phyloP scores from a whole-genome alignment of 1,140 invertebrate genomes.

The Drosophila lacteicornis region DNA sequence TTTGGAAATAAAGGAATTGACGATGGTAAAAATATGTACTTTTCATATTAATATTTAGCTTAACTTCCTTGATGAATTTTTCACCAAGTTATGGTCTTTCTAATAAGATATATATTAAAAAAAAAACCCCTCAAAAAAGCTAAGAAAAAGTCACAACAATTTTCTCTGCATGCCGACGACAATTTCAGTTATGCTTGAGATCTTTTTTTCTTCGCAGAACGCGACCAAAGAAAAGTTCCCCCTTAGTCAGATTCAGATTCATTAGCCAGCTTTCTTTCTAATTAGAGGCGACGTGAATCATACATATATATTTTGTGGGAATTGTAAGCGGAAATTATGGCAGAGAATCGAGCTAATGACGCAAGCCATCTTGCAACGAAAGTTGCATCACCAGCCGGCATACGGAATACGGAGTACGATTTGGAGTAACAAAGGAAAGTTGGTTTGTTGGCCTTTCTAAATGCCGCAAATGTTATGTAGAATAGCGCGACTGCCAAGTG shows the following conservation, averaged over 20 bases:
- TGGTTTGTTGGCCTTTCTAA: slow-evolving; percentile 78
- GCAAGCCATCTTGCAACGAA: slow-evolving; percentile 59
- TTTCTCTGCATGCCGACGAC: slow-evolving; percentile 5
- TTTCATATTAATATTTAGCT: neutral
- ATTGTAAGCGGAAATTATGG: slow-evolving; percentile 4
- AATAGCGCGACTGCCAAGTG: slow-evolving; percentile 61
- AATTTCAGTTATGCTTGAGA: slow-evolving; percentile 3
- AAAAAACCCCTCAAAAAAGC: neutral
- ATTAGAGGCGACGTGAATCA: slow-evolving; percentile 36
- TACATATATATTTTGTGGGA: slow-evolving; percentile 41
- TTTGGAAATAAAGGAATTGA: too few species aligned
- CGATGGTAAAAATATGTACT: neutral
- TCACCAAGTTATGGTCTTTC: too few species aligned
- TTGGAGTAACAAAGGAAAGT: slow-evolving; percentile 63
- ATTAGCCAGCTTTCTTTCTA: slow-evolving; percentile 33
- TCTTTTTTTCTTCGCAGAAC: slow-evolving; percentile 2
- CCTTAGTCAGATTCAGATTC: slow-evolving; percentile 17
- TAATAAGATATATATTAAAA: neutral
- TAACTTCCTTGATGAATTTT: too few species aligned
- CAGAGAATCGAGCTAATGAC: slow-evolving; percentile 53
- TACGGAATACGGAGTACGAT: neutral
- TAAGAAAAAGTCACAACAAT: neutral
- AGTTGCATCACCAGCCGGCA: slow-evolving; percentile 45
- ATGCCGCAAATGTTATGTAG: slow-evolving; percentile 68
- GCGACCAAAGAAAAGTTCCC: slow-evolving; percentile 12